Evolutionary conservation across 1,140 invertebrate genomes (phyloP).

Genomic region (Drosophila repletoides): DNA sequence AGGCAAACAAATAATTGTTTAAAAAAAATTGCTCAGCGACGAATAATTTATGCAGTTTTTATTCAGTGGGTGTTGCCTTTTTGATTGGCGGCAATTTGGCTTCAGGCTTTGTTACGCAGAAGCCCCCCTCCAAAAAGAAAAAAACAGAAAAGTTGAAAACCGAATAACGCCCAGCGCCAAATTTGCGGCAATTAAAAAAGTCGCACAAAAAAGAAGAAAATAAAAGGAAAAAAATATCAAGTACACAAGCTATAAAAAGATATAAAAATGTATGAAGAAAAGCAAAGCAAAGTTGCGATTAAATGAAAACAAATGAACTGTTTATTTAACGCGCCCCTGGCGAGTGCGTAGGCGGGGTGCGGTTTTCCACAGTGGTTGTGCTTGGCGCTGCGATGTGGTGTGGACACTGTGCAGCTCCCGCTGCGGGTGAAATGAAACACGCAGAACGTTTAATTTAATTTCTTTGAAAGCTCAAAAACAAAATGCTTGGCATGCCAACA

Average conservation of each 20-base stretch:
- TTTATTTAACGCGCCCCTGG: constrained; percentile 75
- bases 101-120: constrained; percentile 29
- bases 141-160: constrained; percentile 20
- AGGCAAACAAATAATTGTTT: constrained; percentile 15
- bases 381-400: neutral
- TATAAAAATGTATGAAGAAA: constrained; percentile 15
- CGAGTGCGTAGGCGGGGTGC: constrained; percentile 3
- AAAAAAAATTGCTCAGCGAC: constrained; percentile 23
- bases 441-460: constrained; percentile 82
- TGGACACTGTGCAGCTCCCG: constrained; percentile 15
- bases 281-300: constrained; percentile 63
- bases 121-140: neutral
- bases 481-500: constrained; percentile 69
- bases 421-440: constrained; percentile 45
- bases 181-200: constrained; percentile 72
- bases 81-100: constrained; percentile 77
- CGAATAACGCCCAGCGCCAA: constrained; percentile 54
- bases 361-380: neutral
- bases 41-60: constrained; percentile 80
- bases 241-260: constrained; percentile 33
- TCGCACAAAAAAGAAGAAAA: constrained; percentile 32
- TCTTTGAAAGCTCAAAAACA: constrained; percentile 78
- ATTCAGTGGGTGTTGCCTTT: constrained; percentile 75
- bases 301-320: constrained; percentile 81
- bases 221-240: constrained; percentile 18